Evolutionary conservation across 2,113 vertebrate genomes (phyloP).

Genomic region (Neofelis nebulosa): DNA sequence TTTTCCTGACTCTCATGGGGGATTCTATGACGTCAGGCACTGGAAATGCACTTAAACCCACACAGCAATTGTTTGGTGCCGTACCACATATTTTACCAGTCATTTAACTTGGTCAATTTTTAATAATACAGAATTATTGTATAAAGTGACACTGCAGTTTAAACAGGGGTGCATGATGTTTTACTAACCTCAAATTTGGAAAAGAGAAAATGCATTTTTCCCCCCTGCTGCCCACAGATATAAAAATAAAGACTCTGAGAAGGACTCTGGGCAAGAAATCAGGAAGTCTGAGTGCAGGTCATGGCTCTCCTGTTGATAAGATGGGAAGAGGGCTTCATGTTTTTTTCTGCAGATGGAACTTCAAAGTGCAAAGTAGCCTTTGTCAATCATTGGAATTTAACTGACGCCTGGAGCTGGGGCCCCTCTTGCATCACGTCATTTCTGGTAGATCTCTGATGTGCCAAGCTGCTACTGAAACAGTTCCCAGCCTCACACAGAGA

Average conservation of each 20-base stretch:
- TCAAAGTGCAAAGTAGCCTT: background rate
- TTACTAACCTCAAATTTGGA: conserved; percentile 55
- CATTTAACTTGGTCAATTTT: conserved; percentile 63
- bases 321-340: background rate
- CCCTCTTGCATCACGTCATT: background rate
- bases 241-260: conserved; percentile 24
- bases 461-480: background rate
- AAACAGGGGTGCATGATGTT: conserved; percentile 51
- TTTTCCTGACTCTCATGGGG: background rate
- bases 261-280: background rate
- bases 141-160: conserved; percentile 60
- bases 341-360: background rate
- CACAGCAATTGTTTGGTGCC: background rate
- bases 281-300: background rate
- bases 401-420: background rate
- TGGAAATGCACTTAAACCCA: conserved; percentile 44
- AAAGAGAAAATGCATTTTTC: background rate
- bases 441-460: background rate
- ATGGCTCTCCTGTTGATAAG: background rate
- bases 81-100: conserved; percentile 47
- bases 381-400: background rate
- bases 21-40: conserved; percentile 2
- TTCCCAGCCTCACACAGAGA: background rate
- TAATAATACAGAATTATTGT: conserved; percentile 64
- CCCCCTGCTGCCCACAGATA: background rate